These are phyloP conservation scores for Dryomyza anilis DNA, from an alignment of 2,888 invertebrate genomes.

Conservation along the genomic window DNA sequence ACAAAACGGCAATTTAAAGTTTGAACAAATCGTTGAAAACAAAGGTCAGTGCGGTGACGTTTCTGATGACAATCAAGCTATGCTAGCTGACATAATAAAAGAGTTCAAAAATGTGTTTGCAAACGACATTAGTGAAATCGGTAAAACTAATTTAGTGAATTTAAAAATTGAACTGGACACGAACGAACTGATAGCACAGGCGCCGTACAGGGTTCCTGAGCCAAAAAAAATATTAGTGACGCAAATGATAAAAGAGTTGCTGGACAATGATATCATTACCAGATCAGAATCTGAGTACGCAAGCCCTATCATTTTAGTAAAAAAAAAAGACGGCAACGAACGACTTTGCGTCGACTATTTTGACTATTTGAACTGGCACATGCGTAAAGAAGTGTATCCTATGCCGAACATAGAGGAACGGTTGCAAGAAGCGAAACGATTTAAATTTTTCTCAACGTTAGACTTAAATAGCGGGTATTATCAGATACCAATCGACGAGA, in stretches of 20 bases:
- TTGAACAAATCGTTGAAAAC: no score
- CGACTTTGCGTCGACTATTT: constrained; percentile 15
- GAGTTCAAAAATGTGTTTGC: constrained; percentile 7
- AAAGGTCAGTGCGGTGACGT: no score
- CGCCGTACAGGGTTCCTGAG: constrained; percentile 23
- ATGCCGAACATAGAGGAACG: constrained; percentile 26
- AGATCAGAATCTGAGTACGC: constrained; percentile 8
- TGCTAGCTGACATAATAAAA: neutral
- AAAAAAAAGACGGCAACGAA: constrained; percentile 11
- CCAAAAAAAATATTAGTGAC: constrained; percentile 22
- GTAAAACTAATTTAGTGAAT: constrained; percentile 13
- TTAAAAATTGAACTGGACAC: constrained; percentile 19
- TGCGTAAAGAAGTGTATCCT: constrained; percentile 14
- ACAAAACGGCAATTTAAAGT: no score
- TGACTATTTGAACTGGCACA: neutral
- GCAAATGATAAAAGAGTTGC: constrained; percentile 19
- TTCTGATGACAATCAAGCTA: no score
- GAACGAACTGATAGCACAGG: constrained; percentile 10
- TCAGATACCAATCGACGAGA: constrained; percentile 9
- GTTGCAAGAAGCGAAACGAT: constrained; percentile 20
- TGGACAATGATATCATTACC: constrained; percentile 19
- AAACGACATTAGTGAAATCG: constrained; percentile 18
- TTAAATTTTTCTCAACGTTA: constrained; percentile 18
- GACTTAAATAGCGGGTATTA: constrained; percentile 15
- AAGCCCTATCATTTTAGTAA: neutral